Evolutionary conservation across 2,888 invertebrate genomes (phyloP).

Genomic region (Heliconius cydno): DNA sequence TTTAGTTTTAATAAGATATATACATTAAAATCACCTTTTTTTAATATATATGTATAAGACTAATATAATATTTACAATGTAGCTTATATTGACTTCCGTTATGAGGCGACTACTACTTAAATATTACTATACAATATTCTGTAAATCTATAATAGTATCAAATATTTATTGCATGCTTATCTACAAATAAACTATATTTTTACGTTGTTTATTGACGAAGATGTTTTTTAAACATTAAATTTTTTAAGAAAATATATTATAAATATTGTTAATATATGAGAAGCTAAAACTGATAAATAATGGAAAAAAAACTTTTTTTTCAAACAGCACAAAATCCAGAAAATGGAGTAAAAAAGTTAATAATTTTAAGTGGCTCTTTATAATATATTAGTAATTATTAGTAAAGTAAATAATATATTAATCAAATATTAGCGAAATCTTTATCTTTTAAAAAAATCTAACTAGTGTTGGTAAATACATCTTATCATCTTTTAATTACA

Average conservation of each 20-base stretch:
- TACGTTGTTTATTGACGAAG: neutral
- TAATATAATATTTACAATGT: constrained; percentile 30
- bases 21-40: constrained; percentile 14
- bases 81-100: constrained; percentile 20
- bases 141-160: neutral
- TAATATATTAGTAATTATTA: neutral
- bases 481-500: neutral
- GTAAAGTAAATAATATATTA: constrained; percentile 3
- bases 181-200: neutral
- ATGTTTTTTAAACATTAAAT: constrained; percentile 1
- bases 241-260: neutral
- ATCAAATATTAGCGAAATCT: neutral
- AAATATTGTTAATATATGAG: neutral
- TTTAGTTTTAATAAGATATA: neutral
- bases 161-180: neutral
- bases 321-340: too few species aligned
- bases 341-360: neutral
- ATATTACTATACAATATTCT: neutral
- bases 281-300: too few species aligned
- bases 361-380: neutral
- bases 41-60: constrained; percentile 1
- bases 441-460: neutral
- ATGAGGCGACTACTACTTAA: constrained; percentile 9
- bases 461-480: neutral
- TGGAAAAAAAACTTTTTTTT: too few species aligned